Percentiles rank a stretch among this genome's conserved stretches.
These are phyloP conservation scores for Phacellophora camtschatica DNA, from an alignment of 30 jellyfish, hydroid and myxozoan genomes.

Conservation along the genomic window DNA sequence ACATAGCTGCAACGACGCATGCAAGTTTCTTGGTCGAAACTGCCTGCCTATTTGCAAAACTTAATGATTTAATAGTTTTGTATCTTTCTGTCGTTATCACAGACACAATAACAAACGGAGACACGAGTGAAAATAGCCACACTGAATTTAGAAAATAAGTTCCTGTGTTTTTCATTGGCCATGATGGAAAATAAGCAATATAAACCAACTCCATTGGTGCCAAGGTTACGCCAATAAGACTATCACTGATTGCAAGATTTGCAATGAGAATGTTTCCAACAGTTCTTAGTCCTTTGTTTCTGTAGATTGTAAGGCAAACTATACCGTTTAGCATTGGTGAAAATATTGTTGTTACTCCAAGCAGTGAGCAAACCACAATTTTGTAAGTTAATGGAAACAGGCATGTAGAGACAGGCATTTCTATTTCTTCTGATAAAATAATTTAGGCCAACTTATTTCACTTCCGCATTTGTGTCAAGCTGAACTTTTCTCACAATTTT, in stretches of 20 bases:
- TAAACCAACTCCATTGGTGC: conserved; percentile 55
- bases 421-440: too few relatives aligned
- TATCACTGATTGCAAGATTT: conserved; percentile 57
- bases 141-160: conserved; percentile 45
- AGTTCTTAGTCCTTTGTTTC: conserved; percentile 13
- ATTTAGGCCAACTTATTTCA: too few relatives aligned
- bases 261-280: conserved; percentile 43
- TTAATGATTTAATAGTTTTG: conserved; percentile 18
- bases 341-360: conserved; percentile 23
- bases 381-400: conserved; percentile 9
- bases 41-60: not conserved
- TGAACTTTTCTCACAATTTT: too few relatives aligned
- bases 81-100: conserved; percentile 72
- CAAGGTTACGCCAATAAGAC: conserved; percentile 20
- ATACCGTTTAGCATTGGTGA: conserved; percentile 42
- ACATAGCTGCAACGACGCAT: not conserved
- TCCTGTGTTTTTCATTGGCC: conserved; percentile 61
- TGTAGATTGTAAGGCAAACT: conserved; percentile 38
- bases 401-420: conserved; percentile 8
- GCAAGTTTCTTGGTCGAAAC: not conserved
- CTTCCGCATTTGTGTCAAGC: too few relatives aligned
- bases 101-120: conserved; percentile 65
- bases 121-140: conserved; percentile 67
- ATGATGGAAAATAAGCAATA: conserved; percentile 44
- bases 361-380: conserved; percentile 8